Evolutionary conservation across 1,140 invertebrate genomes (phyloP), one percentile per base, ranked within the genome.

Genomic region (Vollenhovia emeryi): DNA sequence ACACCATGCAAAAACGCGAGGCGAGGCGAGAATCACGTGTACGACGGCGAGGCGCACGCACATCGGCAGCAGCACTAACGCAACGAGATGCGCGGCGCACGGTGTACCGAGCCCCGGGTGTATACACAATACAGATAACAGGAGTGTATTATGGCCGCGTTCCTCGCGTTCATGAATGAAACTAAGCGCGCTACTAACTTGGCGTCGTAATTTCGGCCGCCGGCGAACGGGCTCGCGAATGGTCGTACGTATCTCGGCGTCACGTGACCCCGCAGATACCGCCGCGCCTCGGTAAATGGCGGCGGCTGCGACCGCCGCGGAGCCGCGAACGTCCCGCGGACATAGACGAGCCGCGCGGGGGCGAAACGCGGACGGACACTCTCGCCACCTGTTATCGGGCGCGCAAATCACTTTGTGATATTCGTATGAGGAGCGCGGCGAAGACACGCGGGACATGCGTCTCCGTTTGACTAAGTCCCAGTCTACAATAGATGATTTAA

Each of bases 111-210:
- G 33, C 33, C 33, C 85, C 90, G 91, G 62, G 62, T 66, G 92
- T 90, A 93, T 90, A 92, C 91, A 93, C 92, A 93, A 93, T 92
- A 94, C 91, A 90, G 91, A 93, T 93, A 91, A 93, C 92, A 91
- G 92, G 92, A 93, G 92, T 93, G 91, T 93, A 91, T 93, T 93
- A 92, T 93, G 91, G 92, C 93, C 89, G 84, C 82, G 82, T 50
- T 57, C 88, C 87, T 90, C 86, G 87, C 90, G 91, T 93, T 94
- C 93, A 94, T 94, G 93, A 94, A 94, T 94, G 93, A 94, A 94
- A 94, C 93, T 92, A 90, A 93, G 78, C 92, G 90, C 92, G 90
- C 78, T 82, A 82, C 78, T 82, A 87, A 86, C 87, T 90, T 90
- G 87, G 80, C 59, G 87, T 87, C 91, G 89, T 89, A 90, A 89